Percentiles rank a stretch among this genome's conserved stretches.
Conservation (phyloP, 2,113 vertebrate genomes). For the Gadus macrocephalus region DNA sequence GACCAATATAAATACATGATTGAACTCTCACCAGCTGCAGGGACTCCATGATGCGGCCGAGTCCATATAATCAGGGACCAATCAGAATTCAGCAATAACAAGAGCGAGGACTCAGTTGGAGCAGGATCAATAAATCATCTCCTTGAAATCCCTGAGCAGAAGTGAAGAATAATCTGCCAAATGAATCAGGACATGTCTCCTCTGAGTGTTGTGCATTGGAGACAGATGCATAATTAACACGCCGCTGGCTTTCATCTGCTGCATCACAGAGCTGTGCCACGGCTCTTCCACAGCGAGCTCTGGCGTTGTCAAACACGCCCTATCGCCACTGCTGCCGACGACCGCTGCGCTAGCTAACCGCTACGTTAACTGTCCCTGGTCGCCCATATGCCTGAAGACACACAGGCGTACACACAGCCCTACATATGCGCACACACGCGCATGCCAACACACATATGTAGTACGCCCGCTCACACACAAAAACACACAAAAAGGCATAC, state of each 20-base stretch:
- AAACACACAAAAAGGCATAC: not conserved
- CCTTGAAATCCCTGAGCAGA: conserved; percentile 33
- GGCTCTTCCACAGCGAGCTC: conserved; percentile 21
- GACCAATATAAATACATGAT: no score
- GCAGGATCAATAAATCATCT: conserved; percentile 51
- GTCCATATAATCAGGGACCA: conserved; percentile 30
- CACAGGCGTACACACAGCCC: conserved; percentile 2
- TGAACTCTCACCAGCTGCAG: conserved; percentile 19
- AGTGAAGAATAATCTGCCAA: conserved; percentile 47
- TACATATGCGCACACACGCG: not conserved
- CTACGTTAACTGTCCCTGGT: not conserved
- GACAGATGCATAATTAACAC: conserved; percentile 50
- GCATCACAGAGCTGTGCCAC: conserved; percentile 43
- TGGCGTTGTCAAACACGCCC: conserved; percentile 29
- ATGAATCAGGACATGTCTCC: conserved; percentile 51
- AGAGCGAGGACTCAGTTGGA: conserved; percentile 38
- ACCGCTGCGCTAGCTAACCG: not conserved
- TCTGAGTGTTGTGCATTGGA: conserved; percentile 47
- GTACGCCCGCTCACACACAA: not conserved
- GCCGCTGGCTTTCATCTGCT: conserved; percentile 47
- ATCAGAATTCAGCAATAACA: conserved; percentile 37
- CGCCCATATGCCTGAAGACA: not conserved
- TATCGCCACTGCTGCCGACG: not conserved
- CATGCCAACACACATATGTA: not conserved
- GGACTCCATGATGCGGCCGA: conserved; percentile 11